Percentiles rank a stretch among this genome's conserved stretches.
Conservation (phyloP, 2,113 vertebrate species). For the Budorcas taxicolor region DNA sequence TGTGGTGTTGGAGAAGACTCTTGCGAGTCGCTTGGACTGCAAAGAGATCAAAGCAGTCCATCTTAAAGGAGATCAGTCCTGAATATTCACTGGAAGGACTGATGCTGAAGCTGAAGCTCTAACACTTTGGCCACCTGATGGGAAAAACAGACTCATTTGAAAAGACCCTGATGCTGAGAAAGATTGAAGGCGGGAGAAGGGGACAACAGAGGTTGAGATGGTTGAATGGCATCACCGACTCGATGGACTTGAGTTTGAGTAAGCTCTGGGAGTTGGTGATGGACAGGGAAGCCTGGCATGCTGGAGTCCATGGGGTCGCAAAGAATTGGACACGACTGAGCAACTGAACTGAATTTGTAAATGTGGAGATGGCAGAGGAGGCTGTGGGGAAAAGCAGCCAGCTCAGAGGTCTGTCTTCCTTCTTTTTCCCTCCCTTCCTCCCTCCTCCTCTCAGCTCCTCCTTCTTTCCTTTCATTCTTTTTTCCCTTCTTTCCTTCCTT, state of each 20-base stretch:
- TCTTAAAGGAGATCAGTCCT: not conserved
- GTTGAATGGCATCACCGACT: not conserved
- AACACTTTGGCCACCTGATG: not conserved
- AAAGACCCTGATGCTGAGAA: not conserved
- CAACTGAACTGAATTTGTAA: not conserved
- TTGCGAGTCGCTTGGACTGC: accelerated
- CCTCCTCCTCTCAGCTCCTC: not conserved
- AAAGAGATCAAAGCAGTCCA: not conserved
- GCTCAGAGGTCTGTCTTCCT: not conserved
- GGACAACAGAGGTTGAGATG: not conserved
- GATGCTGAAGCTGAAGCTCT: not conserved
- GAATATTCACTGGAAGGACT: not conserved
- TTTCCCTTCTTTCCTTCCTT: not conserved
- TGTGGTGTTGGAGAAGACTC: not conserved
- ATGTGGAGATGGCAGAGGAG: not conserved
- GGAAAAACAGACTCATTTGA: not conserved
- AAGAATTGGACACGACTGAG: not conserved
- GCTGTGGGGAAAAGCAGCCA: not conserved
- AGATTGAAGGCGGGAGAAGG: not conserved
- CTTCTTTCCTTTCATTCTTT: not conserved
- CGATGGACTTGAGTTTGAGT: not conserved
- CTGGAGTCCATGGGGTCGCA: not conserved
- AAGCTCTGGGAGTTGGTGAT: not conserved
- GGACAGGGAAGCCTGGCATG: not conserved
- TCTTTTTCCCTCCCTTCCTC: not conserved